Evolutionary conservation across 2,113 vertebrate genomes (phyloP), one percentile per base, ranked within the genome.

Genomic region (Polyodon spathula): DNA sequence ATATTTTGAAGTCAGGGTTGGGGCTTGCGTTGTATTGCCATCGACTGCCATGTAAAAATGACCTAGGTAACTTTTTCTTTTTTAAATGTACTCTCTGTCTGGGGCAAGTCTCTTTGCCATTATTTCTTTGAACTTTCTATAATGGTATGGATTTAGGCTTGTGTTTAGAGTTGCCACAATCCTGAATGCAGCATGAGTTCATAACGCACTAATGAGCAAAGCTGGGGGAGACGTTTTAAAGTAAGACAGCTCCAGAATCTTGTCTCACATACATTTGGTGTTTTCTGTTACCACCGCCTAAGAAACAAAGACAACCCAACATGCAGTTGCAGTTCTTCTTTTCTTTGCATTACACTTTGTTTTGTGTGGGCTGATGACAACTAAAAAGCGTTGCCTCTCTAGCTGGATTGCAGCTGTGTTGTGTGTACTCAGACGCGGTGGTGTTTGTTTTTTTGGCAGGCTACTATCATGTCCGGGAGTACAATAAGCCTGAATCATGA

Each of bases 401-500:
- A 5, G n/a, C n/a, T n/a, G n/a, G n/a, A n/a, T n/a, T n/a, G n/a
- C n/a, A n/a, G n/a, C n/a, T n/a, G n/a, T n/a, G n/a, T n/a, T n/a
- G n/a, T n/a, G n/a, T n/a, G n/a, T n/a, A n/a, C n/a, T n/a, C n/a
- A n/a, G n/a, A n/a, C n/a, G n/a, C n/a, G n/a, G n/a, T n/a, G n/a
- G n/a, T n/a, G n/a, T n/a, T n/a, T n/a, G n/a, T n/a, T n/a, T n/a
- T n/a, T n/a, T n/a, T n/a, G n/a, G n/a, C n/a, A 90, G 88, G 88
- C 88, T 50, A 88, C 88, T 58, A 90, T 90, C 73, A 98, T 98
- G 96, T 97, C 94, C 53, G 94, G 96, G 75, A 97, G 95, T 76
- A 95, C 86, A 59, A 78, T 97, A 77, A 97, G 94, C 73, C 81
- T 98, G 82, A 95, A 95, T 80, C 93, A 95, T 4, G 95, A 97